Evolutionary conservation across 2,888 invertebrate species (phyloP).

Genomic region (Dusona sp.): DNA sequence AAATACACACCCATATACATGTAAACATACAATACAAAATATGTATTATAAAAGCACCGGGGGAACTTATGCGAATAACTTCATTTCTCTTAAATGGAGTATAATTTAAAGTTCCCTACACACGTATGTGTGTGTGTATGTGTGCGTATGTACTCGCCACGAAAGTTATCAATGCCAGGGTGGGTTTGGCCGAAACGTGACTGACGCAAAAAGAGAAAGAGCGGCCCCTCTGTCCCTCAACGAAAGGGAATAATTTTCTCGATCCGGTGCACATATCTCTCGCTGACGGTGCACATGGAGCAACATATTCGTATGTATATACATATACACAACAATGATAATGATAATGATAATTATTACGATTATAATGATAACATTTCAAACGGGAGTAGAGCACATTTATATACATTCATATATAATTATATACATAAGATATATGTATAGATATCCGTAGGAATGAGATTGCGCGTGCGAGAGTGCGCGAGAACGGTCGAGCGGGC

Average conservation of each 20-base stretch:
- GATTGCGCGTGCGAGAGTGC: constrained; percentile 59
- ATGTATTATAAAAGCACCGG: constrained; percentile 31
- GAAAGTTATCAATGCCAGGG: constrained; percentile 64
- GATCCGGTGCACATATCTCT: constrained; percentile 58
- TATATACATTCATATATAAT: background rate
- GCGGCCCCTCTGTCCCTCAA: constrained; percentile 32
- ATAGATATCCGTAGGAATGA: background rate
- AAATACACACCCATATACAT: constrained; percentile 14
- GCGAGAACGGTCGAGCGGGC: constrained; percentile 67
- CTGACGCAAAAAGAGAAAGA: constrained; percentile 48
- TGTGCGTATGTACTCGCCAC: constrained; percentile 7
- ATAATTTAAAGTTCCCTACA: constrained; percentile 53
- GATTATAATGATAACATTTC: constrained; percentile 55
- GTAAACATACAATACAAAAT: constrained; percentile 17
- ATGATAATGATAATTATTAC: constrained; percentile 38
- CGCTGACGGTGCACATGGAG: constrained; percentile 30
- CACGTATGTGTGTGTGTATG: background rate
- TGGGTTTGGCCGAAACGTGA: constrained; percentile 68
- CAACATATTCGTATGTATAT: background rate
- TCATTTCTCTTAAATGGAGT: constrained; percentile 65
- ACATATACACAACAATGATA: constrained; percentile 32
- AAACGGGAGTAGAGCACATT: constrained; percentile 44
- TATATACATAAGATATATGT: background rate
- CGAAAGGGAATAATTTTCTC: constrained; percentile 66
- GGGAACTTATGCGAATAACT: constrained; percentile 61